These are phyloP conservation scores for Pseudoatta argentina DNA, from an alignment of 1,140 invertebrate genomes.

Conservation along the genomic window DNA sequence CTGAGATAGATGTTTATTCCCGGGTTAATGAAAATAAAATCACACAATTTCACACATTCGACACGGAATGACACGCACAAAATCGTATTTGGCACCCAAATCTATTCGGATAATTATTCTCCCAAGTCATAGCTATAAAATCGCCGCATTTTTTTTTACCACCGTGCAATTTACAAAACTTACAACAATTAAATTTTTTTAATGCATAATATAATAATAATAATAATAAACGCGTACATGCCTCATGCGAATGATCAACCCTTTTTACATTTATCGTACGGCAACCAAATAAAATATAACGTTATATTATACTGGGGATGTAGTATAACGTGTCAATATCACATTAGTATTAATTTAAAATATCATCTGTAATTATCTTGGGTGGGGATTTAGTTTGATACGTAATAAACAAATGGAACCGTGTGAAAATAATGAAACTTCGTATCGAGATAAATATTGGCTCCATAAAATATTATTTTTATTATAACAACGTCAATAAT, in stretches of 20 bases:
- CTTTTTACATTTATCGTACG: not conserved
- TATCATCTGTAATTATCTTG: not conserved
- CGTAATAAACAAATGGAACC: conserved; percentile 10
- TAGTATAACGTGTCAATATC: not conserved
- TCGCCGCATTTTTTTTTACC: conserved; percentile 69
- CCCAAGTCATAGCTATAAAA: conserved; percentile 9
- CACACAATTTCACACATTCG: not conserved
- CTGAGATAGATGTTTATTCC: not conserved
- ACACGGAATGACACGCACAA: not conserved
- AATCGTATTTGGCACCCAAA: conserved; percentile 8
- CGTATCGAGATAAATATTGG: not conserved
- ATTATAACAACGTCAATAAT: conserved; percentile 34
- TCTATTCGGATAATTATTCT: not conserved
- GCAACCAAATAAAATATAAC: not conserved
- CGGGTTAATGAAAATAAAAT: conserved; percentile 38
- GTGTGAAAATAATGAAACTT: not conserved
- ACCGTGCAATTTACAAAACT: conserved; percentile 78
- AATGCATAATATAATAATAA: conserved; percentile 58
- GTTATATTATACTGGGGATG: not conserved
- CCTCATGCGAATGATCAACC: conserved; percentile 53
- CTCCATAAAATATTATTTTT: conserved; percentile 44
- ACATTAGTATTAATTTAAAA: not conserved
- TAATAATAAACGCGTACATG: conserved; percentile 20
- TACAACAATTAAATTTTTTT: conserved; percentile 65
- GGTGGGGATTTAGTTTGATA: not conserved